Percentiles rank a stretch among this genome's conserved stretches.
phyloP scores from a whole-genome alignment of 2,888 invertebrate genomes.

The Microchrysa polita region DNA sequence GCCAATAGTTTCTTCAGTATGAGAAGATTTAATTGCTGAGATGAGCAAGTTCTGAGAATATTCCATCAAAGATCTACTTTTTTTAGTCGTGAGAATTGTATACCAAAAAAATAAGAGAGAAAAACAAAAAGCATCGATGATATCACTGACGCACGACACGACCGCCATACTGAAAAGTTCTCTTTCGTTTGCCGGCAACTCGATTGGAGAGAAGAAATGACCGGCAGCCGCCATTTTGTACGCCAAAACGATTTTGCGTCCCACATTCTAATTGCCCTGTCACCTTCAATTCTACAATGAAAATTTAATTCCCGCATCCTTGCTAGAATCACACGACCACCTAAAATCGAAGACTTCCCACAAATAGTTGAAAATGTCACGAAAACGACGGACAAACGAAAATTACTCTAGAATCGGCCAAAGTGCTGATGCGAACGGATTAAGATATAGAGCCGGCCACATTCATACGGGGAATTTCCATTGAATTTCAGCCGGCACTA shows the following conservation, averaged over 20 bases:
- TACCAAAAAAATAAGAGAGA: neutral
- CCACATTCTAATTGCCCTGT: neutral
- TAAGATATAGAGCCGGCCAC: neutral
- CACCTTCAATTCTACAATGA: neutral
- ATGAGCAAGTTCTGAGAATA: too few species aligned
- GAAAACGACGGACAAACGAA: neutral
- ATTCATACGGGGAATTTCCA: neutral
- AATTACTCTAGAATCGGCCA: neutral
- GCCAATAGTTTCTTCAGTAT: neutral
- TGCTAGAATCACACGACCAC: neutral
- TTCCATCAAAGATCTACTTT: too few species aligned
- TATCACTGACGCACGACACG: conserved; percentile 22
- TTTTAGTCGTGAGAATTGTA: neutral
- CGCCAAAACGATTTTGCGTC: conserved; percentile 30
- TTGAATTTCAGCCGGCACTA: too few species aligned
- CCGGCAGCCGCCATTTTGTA: conserved; percentile 42
- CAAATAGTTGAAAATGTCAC: neutral
- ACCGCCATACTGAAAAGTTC: neutral
- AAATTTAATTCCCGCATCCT: neutral
- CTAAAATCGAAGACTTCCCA: neutral
- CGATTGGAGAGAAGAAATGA: conserved; percentile 17
- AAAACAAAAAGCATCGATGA: conserved; percentile 13
- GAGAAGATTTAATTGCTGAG: neutral
- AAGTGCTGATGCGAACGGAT: conserved; percentile 17
- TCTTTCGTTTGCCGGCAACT: neutral